Percentiles rank a stretch among this genome's conserved stretches.
phyloP scores from a whole-genome alignment of 2,797 vertebrate species.

The Buphagus erythrorhynchus region DNA sequence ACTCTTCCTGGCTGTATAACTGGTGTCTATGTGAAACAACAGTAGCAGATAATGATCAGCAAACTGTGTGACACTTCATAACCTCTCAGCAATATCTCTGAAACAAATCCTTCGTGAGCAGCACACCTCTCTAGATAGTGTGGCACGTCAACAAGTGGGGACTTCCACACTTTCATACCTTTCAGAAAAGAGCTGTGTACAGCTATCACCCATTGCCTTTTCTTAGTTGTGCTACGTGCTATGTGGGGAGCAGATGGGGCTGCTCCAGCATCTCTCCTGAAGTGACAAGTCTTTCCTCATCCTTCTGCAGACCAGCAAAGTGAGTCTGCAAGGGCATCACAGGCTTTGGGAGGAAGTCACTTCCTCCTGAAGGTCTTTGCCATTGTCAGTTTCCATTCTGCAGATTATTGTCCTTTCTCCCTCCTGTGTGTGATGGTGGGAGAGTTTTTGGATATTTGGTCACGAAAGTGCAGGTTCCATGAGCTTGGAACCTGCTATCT shows the following conservation, averaged over 20 bases:
- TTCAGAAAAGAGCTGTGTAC: neutral
- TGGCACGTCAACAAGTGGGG: neutral
- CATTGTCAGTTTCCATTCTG: neutral
- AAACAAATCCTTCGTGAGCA: neutral
- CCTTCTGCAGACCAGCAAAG: neutral
- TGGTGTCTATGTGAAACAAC: neutral
- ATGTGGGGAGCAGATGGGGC: neutral
- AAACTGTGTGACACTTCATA: neutral
- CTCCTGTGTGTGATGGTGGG: neutral
- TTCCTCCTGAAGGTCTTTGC: neutral
- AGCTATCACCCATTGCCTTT: accelerated
- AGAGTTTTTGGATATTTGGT: neutral
- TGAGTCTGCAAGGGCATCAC: neutral
- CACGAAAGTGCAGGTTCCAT: neutral
- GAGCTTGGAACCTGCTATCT: neutral
- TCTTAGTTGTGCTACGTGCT: accelerated
- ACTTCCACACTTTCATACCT: neutral
- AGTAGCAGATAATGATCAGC: neutral
- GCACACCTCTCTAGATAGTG: neutral
- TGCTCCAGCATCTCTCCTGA: neutral
- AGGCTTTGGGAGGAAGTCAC: neutral
- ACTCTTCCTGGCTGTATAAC: neutral
- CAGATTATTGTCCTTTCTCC: neutral
- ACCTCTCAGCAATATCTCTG: neutral
- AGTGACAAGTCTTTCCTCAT: neutral